These are phyloP conservation scores for Carduelis carduelis DNA, from an alignment of 2,797 vertebrate species.

Conservation along the genomic window DNA sequence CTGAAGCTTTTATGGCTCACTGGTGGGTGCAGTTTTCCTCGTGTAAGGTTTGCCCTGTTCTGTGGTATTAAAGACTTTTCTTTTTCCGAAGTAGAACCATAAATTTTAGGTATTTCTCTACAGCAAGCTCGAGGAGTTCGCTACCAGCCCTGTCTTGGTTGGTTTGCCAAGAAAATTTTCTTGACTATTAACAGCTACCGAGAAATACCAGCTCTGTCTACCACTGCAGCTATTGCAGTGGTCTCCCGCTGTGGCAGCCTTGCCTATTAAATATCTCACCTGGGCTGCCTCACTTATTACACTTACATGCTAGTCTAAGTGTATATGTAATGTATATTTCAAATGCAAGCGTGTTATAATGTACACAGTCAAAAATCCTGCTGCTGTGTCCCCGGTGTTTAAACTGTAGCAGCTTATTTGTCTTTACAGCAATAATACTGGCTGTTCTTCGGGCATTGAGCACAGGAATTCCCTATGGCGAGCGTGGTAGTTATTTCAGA, in stretches of 20 bases:
- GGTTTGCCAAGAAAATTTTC: neutral
- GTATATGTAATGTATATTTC: neutral
- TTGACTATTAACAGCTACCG: neutral
- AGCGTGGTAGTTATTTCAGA: fast-evolving
- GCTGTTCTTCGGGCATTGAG: neutral
- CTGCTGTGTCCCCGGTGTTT: neutral
- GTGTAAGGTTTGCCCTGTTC: too few relatives aligned
- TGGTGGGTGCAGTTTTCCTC: neutral
- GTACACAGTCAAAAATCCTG: neutral
- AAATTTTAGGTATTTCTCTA: fast-evolving
- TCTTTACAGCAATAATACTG: neutral
- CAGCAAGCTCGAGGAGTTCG: fast-evolving
- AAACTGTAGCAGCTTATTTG: neutral
- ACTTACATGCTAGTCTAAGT: fast-evolving
- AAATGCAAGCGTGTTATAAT: too few relatives aligned
- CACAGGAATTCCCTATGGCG: neutral
- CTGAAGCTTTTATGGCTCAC: neutral
- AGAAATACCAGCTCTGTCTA: neutral
- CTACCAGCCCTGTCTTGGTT: neutral
- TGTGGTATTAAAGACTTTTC: fast-evolving
- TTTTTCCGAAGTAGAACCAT: fast-evolving
- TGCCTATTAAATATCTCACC: neutral
- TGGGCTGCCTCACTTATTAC: neutral
- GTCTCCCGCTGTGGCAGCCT: neutral
- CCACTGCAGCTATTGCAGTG: neutral